phyloP scores from a whole-genome alignment of 2,797 vertebrate genomes.

The Spondyliosoma cantharus region DNA sequence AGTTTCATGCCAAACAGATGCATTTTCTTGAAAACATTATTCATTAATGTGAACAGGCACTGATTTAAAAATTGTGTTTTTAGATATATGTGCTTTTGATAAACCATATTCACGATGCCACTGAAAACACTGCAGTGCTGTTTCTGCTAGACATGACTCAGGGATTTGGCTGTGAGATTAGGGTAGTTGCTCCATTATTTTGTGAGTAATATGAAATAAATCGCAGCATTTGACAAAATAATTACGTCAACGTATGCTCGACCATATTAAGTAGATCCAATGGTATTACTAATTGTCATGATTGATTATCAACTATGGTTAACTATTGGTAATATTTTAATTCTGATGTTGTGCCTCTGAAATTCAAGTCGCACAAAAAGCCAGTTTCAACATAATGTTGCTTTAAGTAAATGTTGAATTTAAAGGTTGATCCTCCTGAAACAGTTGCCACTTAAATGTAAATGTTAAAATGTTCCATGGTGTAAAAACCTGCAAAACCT shows the following conservation, averaged over 20 bases:
- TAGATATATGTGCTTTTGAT: background rate
- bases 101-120: background rate
- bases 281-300: no score
- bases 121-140: background rate
- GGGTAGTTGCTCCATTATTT: background rate
- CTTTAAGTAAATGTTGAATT: no score
- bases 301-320: no score
- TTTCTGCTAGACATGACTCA: slow-evolving; percentile 4
- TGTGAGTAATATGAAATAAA: no score
- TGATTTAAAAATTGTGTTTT: background rate
- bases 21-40: background rate
- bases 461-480: slow-evolving; percentile 18
- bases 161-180: background rate
- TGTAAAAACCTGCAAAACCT: slow-evolving; percentile 1
- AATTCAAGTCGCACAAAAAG: no score
- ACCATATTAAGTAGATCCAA: no score
- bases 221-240: background rate
- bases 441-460: slow-evolving; percentile 44
- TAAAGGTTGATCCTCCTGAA: no score
- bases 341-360: no score
- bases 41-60: background rate
- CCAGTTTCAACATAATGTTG: no score
- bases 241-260: background rate
- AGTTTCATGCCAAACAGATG: background rate
- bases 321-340: no score